A percentile compares a stretch with the other conserved stretches of the same genome.
phyloP scores from a whole-genome alignment of 2,888 invertebrate species.

The Mylabris sibirica region DNA sequence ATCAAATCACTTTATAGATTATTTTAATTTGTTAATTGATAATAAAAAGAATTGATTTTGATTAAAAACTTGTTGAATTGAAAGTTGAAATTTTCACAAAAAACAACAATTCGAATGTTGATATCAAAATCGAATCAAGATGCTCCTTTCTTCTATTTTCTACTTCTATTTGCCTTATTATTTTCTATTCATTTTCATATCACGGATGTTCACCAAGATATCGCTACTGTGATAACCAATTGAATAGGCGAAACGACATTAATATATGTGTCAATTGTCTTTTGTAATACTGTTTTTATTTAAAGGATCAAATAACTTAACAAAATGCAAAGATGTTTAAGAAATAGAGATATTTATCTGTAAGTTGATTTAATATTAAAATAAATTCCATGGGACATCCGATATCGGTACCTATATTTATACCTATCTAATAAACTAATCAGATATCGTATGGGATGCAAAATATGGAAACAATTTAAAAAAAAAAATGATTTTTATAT shows the following conservation, averaged over 20 bases:
- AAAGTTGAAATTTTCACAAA: conserved; percentile 24
- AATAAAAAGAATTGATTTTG: conserved; percentile 10
- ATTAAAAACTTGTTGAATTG: conserved; percentile 33
- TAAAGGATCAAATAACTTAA: conserved; percentile 27
- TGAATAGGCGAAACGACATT: conserved; percentile 40
- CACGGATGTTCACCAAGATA: not conserved
- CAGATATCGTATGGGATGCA: not conserved
- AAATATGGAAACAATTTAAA: not conserved
- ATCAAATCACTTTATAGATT: not conserved
- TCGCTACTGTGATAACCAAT: conserved; percentile 35
- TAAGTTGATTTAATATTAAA: not conserved
- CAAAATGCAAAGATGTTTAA: conserved; percentile 21
- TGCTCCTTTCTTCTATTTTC: conserved; percentile 19
- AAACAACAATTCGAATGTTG: conserved; percentile 28
- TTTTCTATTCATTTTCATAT: conserved; percentile 27
- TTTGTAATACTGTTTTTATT: conserved; percentile 33
- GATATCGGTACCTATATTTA: too few relatives aligned
- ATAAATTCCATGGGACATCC: not conserved
- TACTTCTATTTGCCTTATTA: conserved; percentile 27
- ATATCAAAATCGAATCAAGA: conserved; percentile 29
- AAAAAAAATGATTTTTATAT: not conserved
- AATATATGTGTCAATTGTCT: conserved; percentile 43
- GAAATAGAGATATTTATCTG: conserved; percentile 14
- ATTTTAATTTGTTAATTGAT: too few relatives aligned
- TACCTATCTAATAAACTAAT: not conserved